These are phyloP conservation scores for Pogoniulus pusillus DNA, from an alignment of 2,797 vertebrate genomes.

Conservation along the genomic window DNA sequence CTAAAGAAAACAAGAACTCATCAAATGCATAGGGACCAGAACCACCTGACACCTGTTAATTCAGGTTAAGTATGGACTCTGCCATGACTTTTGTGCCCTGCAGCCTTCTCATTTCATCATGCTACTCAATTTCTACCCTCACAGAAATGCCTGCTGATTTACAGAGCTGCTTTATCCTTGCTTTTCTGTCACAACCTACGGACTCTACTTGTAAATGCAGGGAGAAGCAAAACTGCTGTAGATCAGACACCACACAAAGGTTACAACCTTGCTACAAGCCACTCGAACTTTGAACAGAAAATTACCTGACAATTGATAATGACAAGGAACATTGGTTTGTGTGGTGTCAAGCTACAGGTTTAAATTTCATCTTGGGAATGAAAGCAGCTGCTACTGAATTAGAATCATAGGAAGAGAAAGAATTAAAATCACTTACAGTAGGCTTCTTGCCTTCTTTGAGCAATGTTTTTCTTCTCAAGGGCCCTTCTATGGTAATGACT, in stretches of 20 bases:
- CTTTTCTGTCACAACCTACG: neutral
- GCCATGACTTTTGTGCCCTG: neutral
- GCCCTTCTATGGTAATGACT: slow-evolving; percentile 88
- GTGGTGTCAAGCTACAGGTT: neutral
- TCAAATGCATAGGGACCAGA: neutral
- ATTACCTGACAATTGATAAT: neutral
- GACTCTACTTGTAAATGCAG: neutral
- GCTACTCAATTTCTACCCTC: neutral
- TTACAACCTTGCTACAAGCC: neutral
- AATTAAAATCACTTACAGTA: slow-evolving; percentile 77
- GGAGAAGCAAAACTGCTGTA: neutral
- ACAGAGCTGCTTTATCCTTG: neutral
- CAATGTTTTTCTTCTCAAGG: slow-evolving; percentile 89
- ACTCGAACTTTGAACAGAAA: neutral
- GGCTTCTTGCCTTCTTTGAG: slow-evolving; percentile 95
- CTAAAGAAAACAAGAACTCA: neutral
- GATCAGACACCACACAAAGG: neutral
- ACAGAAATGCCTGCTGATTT: neutral
- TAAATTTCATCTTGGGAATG: neutral
- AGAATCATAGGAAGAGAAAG: neutral
- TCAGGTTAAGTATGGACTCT: neutral
- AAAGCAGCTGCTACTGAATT: neutral
- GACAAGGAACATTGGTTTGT: neutral
- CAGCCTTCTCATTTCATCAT: neutral
- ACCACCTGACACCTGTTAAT: neutral